Evolutionary conservation across 1,140 invertebrate genomes (phyloP).

Genomic region (Globodera ellingtonae): DNA sequence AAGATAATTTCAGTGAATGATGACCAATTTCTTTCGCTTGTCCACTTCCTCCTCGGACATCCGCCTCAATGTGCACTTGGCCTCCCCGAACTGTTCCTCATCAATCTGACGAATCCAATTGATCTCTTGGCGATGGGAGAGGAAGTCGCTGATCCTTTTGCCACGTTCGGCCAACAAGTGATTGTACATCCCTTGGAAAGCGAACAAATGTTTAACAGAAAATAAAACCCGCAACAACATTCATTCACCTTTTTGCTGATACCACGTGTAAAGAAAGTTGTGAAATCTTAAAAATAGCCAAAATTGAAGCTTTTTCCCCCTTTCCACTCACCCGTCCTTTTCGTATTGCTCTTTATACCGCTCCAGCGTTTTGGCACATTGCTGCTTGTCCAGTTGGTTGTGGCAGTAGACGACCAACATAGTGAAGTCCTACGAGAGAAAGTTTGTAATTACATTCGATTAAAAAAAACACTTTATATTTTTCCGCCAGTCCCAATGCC

Average conservation of each 20-base stretch:
- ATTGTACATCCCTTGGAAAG: slow-evolving; percentile 33
- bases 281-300: slow-evolving; percentile 27
- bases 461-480: slow-evolving; percentile 24
- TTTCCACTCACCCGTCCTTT: slow-evolving; percentile 16
- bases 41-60: slow-evolving; percentile 36
- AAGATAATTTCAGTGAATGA: too few species aligned
- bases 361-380: slow-evolving; percentile 30
- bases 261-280: slow-evolving; percentile 40
- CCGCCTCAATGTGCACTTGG: slow-evolving; percentile 29
- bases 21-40: slow-evolving; percentile 33
- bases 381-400: slow-evolving; percentile 23
- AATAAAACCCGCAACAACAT: not conserved
- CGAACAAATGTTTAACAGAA: not conserved
- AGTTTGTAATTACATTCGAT: not conserved
- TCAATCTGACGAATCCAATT: slow-evolving; percentile 41
- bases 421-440: slow-evolving; percentile 38
- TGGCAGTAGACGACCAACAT: slow-evolving; percentile 40
- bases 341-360: slow-evolving; percentile 30
- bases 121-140: slow-evolving; percentile 37
- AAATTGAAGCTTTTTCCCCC: not conserved
- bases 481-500: slow-evolving; percentile 41
- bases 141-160: slow-evolving; percentile 36
- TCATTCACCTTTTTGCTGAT: slow-evolving; percentile 33
- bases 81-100: slow-evolving; percentile 26
- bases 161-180: slow-evolving; percentile 40